Conservation (phyloP, 2,888 invertebrate genomes). For the Andrena marginata region DNA sequence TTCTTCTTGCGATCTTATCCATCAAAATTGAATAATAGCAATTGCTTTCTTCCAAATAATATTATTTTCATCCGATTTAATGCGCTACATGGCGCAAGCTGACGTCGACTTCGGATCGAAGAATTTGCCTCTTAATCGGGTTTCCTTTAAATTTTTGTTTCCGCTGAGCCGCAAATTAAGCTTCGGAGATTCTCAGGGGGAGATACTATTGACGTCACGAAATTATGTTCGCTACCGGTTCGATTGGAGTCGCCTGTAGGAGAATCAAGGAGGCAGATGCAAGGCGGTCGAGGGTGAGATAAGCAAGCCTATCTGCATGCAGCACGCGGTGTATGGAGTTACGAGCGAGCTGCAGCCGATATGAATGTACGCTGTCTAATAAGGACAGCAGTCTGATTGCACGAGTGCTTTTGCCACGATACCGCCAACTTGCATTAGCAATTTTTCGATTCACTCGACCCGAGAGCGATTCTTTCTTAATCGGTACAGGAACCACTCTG, state of each 20-base stretch:
- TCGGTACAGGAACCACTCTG: conserved; percentile 17
- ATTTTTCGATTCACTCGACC: conserved; percentile 21
- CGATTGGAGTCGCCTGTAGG: conserved; percentile 37
- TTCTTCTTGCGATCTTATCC: neutral
- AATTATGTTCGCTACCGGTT: conserved; percentile 34
- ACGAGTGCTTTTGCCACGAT: conserved; percentile 34
- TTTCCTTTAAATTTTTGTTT: neutral
- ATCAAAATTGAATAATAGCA: neutral
- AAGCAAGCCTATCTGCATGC: conserved; percentile 51
- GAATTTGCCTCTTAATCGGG: neutral
- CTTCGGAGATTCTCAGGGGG: conserved; percentile 1
- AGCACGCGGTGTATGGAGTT: conserved; percentile 46
- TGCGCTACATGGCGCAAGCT: neutral
- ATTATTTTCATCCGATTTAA: neutral
- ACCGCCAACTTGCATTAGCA: conserved; percentile 55
- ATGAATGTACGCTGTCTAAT: conserved; percentile 63
- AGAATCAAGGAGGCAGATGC: conserved; percentile 44
- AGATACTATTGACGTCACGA: conserved; percentile 26
- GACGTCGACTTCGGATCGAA: neutral
- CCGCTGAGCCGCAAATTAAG: conserved; percentile 3
- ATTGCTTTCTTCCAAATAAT: neutral
- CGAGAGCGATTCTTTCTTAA: conserved; percentile 27
- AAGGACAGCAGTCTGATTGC: conserved; percentile 62
- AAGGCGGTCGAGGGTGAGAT: conserved; percentile 46
- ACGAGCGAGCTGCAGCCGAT: conserved; percentile 54